These are phyloP conservation scores for Seriola quinqueradiata DNA, from an alignment of 2,113 vertebrate species.

Conservation along the genomic window DNA sequence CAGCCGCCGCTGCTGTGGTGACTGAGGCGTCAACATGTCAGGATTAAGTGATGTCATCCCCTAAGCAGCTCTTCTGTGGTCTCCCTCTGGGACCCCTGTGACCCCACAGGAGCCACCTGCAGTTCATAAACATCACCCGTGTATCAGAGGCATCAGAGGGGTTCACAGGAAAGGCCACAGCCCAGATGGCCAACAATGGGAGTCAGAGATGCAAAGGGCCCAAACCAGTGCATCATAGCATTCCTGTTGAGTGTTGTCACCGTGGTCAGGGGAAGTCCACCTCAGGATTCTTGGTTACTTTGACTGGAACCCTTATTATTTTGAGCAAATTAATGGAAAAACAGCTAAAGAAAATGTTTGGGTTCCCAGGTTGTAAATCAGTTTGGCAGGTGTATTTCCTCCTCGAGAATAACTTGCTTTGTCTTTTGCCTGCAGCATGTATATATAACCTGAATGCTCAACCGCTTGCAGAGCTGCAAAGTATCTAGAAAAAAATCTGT, in stretches of 20 bases:
- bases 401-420: not conserved
- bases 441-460: not conserved
- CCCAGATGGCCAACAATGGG: slow-evolving; percentile 60
- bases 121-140: slow-evolving; percentile 60
- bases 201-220: slow-evolving; percentile 21
- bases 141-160: slow-evolving; percentile 16
- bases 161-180: slow-evolving; percentile 46
- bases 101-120: slow-evolving; percentile 76
- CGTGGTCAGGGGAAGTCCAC: slow-evolving; percentile 56
- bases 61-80: slow-evolving; percentile 56
- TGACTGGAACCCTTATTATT: slow-evolving; percentile 1
- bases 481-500: not conserved
- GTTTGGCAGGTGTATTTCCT: not conserved
- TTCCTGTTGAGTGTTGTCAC: slow-evolving; percentile 67
- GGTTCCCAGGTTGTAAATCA: not conserved
- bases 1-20: slow-evolving; percentile 23
- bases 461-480: not conserved
- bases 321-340: not conserved
- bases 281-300: slow-evolving; percentile 47
- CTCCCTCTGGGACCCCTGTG: slow-evolving; percentile 58
- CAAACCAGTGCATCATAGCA: slow-evolving; percentile 46
- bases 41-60: slow-evolving; percentile 77
- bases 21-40: slow-evolving; percentile 29
- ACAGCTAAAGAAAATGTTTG: not conserved
- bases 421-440: not conserved